Evolutionary conservation across 2,113 vertebrate genomes (phyloP).

Genomic region (Osmerus mordax): DNA sequence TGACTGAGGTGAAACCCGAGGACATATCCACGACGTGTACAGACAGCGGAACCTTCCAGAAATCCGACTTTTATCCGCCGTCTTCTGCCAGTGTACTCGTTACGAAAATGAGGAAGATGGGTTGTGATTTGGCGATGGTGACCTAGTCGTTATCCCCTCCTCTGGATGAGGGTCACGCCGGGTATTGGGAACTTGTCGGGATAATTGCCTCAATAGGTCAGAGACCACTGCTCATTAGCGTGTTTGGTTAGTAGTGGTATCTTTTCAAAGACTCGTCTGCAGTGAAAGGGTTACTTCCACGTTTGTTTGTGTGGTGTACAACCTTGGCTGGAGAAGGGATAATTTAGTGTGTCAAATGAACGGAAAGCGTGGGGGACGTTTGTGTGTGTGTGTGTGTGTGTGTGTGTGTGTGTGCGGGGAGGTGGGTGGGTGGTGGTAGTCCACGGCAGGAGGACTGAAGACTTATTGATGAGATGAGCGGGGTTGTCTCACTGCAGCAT

Average conservation of each 20-base stretch:
- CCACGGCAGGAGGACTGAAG: slow-evolving; percentile 41
- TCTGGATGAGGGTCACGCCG: neutral
- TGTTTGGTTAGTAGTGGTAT: neutral
- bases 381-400: slow-evolving; percentile 28
- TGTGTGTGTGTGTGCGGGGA: slow-evolving; percentile 8
- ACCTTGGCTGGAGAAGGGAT: slow-evolving; percentile 11
- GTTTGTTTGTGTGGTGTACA: slow-evolving; percentile 22
- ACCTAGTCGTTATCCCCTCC: neutral
- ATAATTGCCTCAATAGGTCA: slow-evolving; percentile 30
- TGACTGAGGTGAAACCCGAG: slow-evolving; percentile 55
- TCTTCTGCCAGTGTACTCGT: neutral
- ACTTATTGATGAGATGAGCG: slow-evolving; percentile 64
- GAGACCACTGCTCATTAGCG: slow-evolving; percentile 37
- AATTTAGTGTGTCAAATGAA: slow-evolving; percentile 31
- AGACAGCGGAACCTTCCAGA: slow-evolving; percentile 21
- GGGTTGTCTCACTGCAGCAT: slow-evolving; percentile 39
- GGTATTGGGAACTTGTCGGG: slow-evolving; percentile 16
- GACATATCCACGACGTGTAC: slow-evolving; percentile 50
- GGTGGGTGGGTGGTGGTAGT: slow-evolving; percentile 10
- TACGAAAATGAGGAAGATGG: neutral
- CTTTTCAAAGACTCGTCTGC: neutral
- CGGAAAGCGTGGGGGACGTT: slow-evolving; percentile 33
- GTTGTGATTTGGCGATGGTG: neutral
- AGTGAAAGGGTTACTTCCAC: slow-evolving; percentile 8
- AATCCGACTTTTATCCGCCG: slow-evolving; percentile 11